Evolutionary conservation across 1,140 invertebrate species (phyloP).

Genomic region (Doryteuthis pealeii): DNA sequence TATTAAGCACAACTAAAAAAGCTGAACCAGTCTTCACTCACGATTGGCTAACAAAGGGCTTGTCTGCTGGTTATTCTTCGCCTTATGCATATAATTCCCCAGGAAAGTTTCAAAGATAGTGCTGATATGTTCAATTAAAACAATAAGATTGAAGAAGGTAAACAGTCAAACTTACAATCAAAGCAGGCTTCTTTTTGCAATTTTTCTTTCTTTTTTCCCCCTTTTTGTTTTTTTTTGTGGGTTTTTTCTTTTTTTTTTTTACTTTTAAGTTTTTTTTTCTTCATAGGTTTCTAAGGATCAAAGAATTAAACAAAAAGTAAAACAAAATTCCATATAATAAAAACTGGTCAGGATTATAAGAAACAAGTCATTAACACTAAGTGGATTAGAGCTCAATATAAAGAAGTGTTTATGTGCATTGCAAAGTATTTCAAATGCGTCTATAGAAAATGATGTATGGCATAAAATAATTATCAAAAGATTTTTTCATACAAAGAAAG

Average conservation of each 20-base stretch:
- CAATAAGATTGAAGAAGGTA: conserved; percentile 3
- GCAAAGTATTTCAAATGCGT: conserved; percentile 5
- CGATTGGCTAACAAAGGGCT: conserved; percentile 9
- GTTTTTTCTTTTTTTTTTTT: neutral
- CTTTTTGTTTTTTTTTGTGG: neutral
- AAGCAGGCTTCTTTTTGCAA: neutral
- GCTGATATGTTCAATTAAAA: conserved; percentile 6
- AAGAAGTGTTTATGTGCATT: neutral
- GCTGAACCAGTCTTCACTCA: conserved; percentile 7
- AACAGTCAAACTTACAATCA: conserved; percentile 7
- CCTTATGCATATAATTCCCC: conserved; percentile 9
- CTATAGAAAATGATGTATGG: conserved; percentile 7
- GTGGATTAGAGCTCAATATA: conserved; percentile 2
- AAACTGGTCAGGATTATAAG: neutral
- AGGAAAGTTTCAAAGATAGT: conserved; percentile 8
- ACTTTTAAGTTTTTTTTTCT: neutral
- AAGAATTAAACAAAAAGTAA: no score
- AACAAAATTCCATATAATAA: neutral
- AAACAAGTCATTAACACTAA: conserved; percentile 9
- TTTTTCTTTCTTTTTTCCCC: neutral
- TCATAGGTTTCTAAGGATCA: neutral
- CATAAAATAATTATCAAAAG: conserved; percentile 5
- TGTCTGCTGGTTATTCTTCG: conserved; percentile 7
- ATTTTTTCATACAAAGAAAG: neutral
- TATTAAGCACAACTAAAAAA: conserved; percentile 7